Evolutionary conservation across 2,113 vertebrate species (phyloP), one percentile per base, ranked within the genome.

Genomic region (Mungos mungo): DNA sequence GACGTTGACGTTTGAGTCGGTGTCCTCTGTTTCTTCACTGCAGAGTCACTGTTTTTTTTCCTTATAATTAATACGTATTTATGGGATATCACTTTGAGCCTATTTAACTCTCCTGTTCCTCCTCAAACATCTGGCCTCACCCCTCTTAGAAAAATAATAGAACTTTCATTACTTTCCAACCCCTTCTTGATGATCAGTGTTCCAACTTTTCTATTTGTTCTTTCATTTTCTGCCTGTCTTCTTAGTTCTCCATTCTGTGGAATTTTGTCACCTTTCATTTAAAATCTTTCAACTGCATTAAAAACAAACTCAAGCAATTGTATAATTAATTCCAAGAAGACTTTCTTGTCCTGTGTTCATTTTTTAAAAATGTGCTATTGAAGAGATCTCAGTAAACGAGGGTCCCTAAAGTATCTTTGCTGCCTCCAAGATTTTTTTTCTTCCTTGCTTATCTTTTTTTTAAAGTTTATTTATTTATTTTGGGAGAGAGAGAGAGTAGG

Each of bases 41-140:
- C 45, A 45, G 54, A 41, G 41, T 83, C 76, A 76, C 13, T 7
- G 2, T 50, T 83, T 63, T 89, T 88, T 50, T 25, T 68, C 60
- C 50, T 88, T 66, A 7, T 76, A 83, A 83, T 88, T 93, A 83
- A 38, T 60, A 68, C 88, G 69, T 80, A 95, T 69, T 83, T 93
- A 15, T 31, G 60, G 57, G 60, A 68, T 10, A 47, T 88, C 38
- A 47, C 68, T 60, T 47, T 68, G 35, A 83, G 57, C 47, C 33
- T 31, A 60, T 45, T 88, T 88, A 76, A 35, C 74, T 57, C 66
- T 57, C 10, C 45, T 47, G 8, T 38, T 93, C 45, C 65, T 96
- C 68, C 68, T 83, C 3, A 0, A 45, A 76, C 18, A 82, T 38
- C 66, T 57, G 54, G 35, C 57, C 23, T 66, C 57, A 25, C 10